Conservation (phyloP, 2,888 invertebrate genomes). For the Ditula angustiorana region DNA sequence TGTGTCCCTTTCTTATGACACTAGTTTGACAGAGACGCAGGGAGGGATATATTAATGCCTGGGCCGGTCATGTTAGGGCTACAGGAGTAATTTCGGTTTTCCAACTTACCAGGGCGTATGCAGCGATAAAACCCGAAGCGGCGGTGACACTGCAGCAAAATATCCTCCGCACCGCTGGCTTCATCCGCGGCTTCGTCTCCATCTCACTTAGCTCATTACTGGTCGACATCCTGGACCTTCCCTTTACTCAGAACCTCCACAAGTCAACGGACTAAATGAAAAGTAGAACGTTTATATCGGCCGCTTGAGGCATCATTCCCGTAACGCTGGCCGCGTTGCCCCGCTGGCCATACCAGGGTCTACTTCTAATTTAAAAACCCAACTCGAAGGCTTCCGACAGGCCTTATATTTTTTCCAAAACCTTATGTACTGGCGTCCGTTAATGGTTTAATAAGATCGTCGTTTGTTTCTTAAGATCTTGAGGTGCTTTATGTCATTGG, state of each 20-base stretch:
- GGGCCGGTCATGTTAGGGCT: too few relatives aligned
- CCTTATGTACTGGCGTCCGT: too few relatives aligned
- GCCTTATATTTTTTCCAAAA: too few relatives aligned
- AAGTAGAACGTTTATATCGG: not conserved
- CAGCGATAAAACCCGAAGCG: conserved; percentile 80
- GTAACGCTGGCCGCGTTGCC: too few relatives aligned
- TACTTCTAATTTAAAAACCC: too few relatives aligned
- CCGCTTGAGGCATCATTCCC: not conserved
- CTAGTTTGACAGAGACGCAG: too few relatives aligned
- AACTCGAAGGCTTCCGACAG: too few relatives aligned
- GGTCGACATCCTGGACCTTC: conserved; percentile 62
- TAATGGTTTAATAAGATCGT: not conserved
- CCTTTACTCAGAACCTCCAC: not conserved
- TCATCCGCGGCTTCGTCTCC: conserved; percentile 72
- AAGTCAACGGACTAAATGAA: not conserved
- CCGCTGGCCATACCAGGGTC: too few relatives aligned
- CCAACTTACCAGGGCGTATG: conserved; percentile 75
- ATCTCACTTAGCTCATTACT: conserved; percentile 71
- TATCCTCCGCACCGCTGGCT: conserved; percentile 76
- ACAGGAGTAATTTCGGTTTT: too few relatives aligned
- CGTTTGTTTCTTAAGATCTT: not conserved
- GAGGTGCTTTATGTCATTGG: not conserved
- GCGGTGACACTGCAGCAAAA: conserved; percentile 83
- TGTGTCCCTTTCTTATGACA: too few relatives aligned
- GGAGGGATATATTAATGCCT: too few relatives aligned